Evolutionary conservation across 2,113 vertebrate species (phyloP), one percentile per base, ranked within the genome.

Genomic region (Paradisaea rubra): DNA sequence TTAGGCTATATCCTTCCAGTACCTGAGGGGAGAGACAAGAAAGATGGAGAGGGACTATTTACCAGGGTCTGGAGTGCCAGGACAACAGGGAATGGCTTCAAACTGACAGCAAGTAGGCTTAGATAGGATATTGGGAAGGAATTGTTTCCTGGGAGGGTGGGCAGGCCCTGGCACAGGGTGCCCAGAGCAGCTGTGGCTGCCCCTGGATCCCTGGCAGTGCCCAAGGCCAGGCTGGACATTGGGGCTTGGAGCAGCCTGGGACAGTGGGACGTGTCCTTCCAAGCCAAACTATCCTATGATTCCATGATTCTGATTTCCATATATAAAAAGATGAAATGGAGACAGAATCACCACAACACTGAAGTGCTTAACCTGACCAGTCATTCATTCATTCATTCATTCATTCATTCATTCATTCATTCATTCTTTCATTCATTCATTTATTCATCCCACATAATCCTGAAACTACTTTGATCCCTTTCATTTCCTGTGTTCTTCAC

Each of bases 21-120:
- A 13, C 14, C 11, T 64, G 66, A 35, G 42, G 21, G 35, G 21
- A 47, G 10, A 20, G 5, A 11, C 42, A 35, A 15, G 33, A 45
- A 86, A 37, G 21, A 20, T 35, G 8, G 49, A 63, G 20, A 80
- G n/a, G 14, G 13, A 49, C 9, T 1, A 21, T 42, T 54, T 1
- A 6, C 10, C 35, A 31, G 20, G 35, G 10, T 22, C 9, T 42
- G 30, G 13, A 88, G 42, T 1, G 42, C 6, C n/a, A 71, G 25
- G 17, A 56, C 6, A 3, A 23, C 10, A 22, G 24, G 16, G 17
- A 88, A 64, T 57, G 57, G 16, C 41, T 71, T 80, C 47, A 6
- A 9, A 68, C 0, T 44, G 53, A 3, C 44, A 66, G 5, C 31
- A 25, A 6, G 37, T 4, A 31, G 11, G 31, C 11, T 0, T 27